Evolutionary conservation across 2,888 invertebrate genomes (phyloP).

Genomic region (Fabriciana adippe): DNA sequence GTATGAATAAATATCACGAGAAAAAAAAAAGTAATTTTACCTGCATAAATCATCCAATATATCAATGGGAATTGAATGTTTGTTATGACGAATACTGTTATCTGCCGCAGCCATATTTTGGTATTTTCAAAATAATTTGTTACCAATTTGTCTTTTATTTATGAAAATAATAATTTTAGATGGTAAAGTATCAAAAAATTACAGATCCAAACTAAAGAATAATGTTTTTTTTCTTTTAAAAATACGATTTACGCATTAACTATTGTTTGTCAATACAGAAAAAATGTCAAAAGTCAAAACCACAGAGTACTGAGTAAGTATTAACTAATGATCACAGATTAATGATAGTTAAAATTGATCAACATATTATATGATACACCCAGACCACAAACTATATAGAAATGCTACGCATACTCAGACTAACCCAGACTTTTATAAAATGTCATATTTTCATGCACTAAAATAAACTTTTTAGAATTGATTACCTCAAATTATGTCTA

Average conservation of each 20-base stretch:
- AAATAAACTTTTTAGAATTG: no score
- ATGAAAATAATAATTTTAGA: background rate
- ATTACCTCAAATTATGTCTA: background rate
- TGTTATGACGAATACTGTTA: constrained; percentile 59
- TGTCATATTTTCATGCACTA: no score
- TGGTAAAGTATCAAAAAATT: constrained; percentile 5
- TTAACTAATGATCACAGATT: no score
- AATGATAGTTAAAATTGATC: no score
- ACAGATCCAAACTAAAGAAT: constrained; percentile 1
- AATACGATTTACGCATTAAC: constrained; percentile 14
- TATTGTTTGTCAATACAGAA: constrained; percentile 25
- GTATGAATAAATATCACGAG: no score
- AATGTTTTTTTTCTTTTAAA: constrained; percentile 2
- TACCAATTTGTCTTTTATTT: background rate
- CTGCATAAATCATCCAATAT: constrained; percentile 95
- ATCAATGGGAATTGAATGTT: constrained; percentile 90
- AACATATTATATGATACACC: no score
- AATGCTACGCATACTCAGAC: no score
- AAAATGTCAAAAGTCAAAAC: background rate
- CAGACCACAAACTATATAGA: no score
- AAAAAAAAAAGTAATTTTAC: constrained; percentile 44
- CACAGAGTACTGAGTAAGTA: background rate
- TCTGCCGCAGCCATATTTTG: constrained; percentile 57
- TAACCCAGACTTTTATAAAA: no score
- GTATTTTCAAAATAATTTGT: constrained; percentile 4